Percentiles rank a stretch among this genome's conserved stretches.
Evolutionary conservation across 37 sponge, comb jelly and placozoan species (phyloP).

Genomic region (Geodia barretti): DNA sequence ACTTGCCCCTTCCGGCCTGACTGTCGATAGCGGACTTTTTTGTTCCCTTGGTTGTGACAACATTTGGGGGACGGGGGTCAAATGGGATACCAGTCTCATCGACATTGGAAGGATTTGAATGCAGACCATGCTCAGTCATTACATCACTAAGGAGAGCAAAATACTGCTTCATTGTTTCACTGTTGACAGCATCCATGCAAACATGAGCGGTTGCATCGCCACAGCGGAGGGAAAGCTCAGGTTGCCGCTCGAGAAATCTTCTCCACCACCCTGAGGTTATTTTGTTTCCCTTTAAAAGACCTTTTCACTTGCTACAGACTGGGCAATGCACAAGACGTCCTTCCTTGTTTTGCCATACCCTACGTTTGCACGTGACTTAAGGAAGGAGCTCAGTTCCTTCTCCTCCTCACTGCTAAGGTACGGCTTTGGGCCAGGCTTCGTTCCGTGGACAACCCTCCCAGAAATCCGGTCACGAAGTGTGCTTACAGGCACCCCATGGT

Average conservation of each 20-base stretch:
- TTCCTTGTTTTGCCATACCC: slow-evolving; percentile 7
- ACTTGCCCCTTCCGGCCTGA: slow-evolving; percentile 35
- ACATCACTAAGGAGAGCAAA: slow-evolving; percentile 12
- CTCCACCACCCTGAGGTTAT: slow-evolving; percentile 4
- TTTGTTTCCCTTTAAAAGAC: not conserved
- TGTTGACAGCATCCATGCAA: slow-evolving; percentile 21
- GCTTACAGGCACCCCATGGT: no score
- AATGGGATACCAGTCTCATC: slow-evolving; percentile 53
- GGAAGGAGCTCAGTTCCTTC: not conserved
- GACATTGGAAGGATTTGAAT: slow-evolving; percentile 8
- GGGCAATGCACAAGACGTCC: not conserved
- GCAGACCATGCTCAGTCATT: slow-evolving; percentile 17
- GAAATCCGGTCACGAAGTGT: no score
- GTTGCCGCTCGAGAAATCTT: not conserved
- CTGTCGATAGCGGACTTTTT: slow-evolving; percentile 17
- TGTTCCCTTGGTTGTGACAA: slow-evolving; percentile 16
- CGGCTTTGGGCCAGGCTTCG: not conserved
- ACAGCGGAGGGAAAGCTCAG: not conserved
- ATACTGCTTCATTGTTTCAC: slow-evolving; percentile 14
- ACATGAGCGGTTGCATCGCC: not conserved
- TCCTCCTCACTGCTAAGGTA: not conserved
- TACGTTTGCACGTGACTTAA: not conserved
- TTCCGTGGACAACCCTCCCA: slow-evolving; percentile 7
- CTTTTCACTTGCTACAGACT: not conserved
- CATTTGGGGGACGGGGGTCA: slow-evolving; percentile 6